Evolutionary conservation across 2,888 invertebrate genomes (phyloP).

Genomic region (Pristionchus exspectatus): DNA sequence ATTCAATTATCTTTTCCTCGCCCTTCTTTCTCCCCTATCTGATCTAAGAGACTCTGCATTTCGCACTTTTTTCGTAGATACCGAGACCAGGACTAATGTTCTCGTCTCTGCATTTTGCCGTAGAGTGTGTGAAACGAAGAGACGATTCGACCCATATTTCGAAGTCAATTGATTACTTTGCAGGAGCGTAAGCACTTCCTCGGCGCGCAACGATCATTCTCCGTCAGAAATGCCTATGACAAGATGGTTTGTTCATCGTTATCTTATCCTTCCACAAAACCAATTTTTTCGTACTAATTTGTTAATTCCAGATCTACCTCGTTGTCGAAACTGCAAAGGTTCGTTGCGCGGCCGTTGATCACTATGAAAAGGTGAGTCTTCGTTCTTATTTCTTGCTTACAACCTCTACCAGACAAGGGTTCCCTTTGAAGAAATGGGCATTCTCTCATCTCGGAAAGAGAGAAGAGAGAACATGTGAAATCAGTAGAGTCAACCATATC

Average conservation of each 20-base stretch:
- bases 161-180: not conserved
- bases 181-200: constrained; percentile 3
- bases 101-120: too few species aligned
- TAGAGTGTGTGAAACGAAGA: too few species aligned
- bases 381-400: not conserved
- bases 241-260: not conserved
- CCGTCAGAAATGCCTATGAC: not conserved
- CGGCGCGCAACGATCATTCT: not conserved
- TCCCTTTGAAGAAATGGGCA: not conserved
- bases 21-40: not conserved
- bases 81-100: too few species aligned
- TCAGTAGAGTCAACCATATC: not conserved
- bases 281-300: not conserved
- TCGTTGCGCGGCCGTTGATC: not conserved
- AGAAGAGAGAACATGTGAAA: too few species aligned
- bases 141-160: too few species aligned
- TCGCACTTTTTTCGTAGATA: too few species aligned
- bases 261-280: too few species aligned
- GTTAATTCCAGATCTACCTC: not conserved
- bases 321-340: not conserved
- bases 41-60: too few species aligned
- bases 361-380: not conserved
- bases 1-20: not conserved
- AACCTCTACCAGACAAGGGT: too few species aligned
- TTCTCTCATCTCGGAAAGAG: not conserved